Evolutionary conservation across 2,888 invertebrate genomes (phyloP).

Genomic region (Meteorus cinctellus): DNA sequence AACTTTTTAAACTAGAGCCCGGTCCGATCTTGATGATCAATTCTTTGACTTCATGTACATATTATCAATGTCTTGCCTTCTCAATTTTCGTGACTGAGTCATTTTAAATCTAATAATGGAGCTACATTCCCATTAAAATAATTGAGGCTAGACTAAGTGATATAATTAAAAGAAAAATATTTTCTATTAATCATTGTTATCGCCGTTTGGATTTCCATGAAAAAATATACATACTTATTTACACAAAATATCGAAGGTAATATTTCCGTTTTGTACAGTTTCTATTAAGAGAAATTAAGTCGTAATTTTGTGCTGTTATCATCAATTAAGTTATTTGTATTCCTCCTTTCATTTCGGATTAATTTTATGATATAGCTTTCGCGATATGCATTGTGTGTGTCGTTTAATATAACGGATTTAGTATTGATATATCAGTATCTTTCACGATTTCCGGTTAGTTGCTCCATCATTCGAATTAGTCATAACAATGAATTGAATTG

Average conservation of each 20-base stretch:
- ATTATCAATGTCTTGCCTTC: conserved; percentile 29
- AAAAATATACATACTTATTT: conserved; percentile 18
- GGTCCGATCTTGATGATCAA: conserved; percentile 51
- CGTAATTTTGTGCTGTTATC: neutral
- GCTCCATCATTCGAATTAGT: neutral
- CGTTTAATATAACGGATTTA: neutral
- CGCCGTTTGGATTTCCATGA: neutral
- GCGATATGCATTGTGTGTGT: neutral
- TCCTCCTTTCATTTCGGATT: neutral
- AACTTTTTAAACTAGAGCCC: conserved; percentile 66
- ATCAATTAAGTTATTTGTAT: neutral
- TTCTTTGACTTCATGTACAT: conserved; percentile 51
- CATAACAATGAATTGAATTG: neutral
- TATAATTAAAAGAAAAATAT: neutral
- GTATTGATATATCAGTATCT: neutral
- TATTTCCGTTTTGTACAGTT: neutral
- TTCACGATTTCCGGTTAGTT: neutral
- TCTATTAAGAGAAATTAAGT: neutral
- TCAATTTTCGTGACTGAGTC: conserved; percentile 4
- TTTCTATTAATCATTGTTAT: neutral
- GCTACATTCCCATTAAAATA: neutral
- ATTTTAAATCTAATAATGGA: neutral
- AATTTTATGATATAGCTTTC: conserved; percentile 7
- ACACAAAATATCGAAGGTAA: neutral
- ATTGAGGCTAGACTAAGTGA: neutral